Conservation (phyloP, 1,140 invertebrate species). For the Philotrypesis tridentata region DNA sequence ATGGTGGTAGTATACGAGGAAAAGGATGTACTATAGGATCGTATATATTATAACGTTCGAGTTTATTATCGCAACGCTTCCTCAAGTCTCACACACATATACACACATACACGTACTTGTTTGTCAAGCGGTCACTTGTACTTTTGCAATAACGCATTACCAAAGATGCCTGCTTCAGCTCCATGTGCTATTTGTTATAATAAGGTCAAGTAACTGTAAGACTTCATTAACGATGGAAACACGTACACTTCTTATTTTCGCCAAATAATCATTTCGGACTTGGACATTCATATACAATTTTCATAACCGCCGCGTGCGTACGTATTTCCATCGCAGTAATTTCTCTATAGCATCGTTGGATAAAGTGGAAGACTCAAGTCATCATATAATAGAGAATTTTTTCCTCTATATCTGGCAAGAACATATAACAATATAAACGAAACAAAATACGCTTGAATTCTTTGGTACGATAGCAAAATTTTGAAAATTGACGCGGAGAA, state of each 20-base stretch:
- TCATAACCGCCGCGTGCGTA: neutral
- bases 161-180: constrained; percentile 54
- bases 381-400: constrained; percentile 26
- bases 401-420: constrained; percentile 31
- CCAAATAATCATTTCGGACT: too few relatives aligned
- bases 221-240: constrained; percentile 16
- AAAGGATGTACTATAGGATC: neutral
- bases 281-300: neutral
- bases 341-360: constrained; percentile 13
- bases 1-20: neutral
- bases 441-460: constrained; percentile 29
- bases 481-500: constrained; percentile 35
- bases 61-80: constrained; percentile 16
- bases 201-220: constrained; percentile 36
- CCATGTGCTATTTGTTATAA: constrained; percentile 33
- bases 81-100: neutral
- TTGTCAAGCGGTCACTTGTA: constrained; percentile 7
- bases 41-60: neutral
- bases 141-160: constrained; percentile 46
- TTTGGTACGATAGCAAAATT: constrained; percentile 1
- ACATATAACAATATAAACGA: constrained; percentile 30
- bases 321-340: constrained; percentile 27
- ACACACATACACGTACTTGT: neutral
- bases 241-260: neutral
- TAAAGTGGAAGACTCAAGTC: constrained; percentile 29